Percentiles rank a stretch among this genome's conserved stretches.
Evolutionary conservation across 2,113 vertebrate genomes (phyloP).

Genomic region (Synchiropus splendidus): DNA sequence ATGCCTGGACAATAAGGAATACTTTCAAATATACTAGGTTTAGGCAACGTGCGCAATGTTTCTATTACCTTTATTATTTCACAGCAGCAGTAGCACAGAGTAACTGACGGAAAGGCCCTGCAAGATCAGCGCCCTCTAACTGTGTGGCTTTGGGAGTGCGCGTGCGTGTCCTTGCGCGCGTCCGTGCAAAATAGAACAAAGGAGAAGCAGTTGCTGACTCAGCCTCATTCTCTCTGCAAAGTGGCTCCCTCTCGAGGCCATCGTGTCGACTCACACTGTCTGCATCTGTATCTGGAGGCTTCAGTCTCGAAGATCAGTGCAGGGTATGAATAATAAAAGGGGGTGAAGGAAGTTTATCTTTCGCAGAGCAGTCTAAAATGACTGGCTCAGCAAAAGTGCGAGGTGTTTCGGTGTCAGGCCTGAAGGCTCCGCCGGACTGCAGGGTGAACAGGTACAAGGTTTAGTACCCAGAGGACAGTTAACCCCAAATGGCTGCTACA

Average conservation of each 20-base stretch:
- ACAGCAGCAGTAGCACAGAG: not conserved
- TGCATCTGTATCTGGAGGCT: not conserved
- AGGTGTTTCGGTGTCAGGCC: not conserved
- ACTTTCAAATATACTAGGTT: too few species aligned
- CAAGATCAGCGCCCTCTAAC: not conserved
- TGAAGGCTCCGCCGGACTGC: not conserved
- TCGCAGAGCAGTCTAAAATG: not conserved
- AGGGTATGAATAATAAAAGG: conserved; percentile 4
- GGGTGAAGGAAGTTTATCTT: not conserved
- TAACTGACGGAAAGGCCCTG: not conserved
- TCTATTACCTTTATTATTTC: too few species aligned
- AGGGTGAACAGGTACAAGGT: conserved; percentile 3
- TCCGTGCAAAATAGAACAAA: conserved; percentile 9
- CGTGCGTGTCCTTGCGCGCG: not conserved
- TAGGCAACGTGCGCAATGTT: too few species aligned
- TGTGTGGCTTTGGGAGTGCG: not conserved
- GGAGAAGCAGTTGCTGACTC: conserved; percentile 24
- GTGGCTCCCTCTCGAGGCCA: conserved; percentile 16
- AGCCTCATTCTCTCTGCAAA: conserved; percentile 13
- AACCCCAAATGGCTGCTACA: too few species aligned
- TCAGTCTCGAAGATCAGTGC: conserved; percentile 1
- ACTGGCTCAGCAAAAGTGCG: conserved; percentile 3
- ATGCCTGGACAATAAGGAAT: too few species aligned
- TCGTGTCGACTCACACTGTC: not conserved
- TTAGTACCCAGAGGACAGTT: too few species aligned